Evolutionary conservation across 2,797 vertebrate genomes (phyloP), one percentile per base, ranked within the genome.

Genomic region (Acanthurus tractus): DNA sequence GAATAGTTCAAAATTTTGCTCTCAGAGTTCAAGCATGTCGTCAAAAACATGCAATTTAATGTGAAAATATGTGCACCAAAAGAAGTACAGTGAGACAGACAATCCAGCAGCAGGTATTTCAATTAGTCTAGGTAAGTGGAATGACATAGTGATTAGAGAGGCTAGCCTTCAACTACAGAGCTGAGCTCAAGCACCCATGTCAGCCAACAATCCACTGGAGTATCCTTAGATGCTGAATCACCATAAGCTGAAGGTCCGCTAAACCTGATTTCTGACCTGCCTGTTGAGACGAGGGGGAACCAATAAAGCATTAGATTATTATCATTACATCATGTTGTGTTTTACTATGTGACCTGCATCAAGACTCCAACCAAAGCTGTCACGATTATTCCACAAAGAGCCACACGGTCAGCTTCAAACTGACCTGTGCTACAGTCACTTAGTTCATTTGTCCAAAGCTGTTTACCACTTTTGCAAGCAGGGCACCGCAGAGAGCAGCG

Each of bases 161-260:
- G 75, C 42, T 61, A 69, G 67, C 20, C 68, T 86, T 81, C 46
- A 75, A 62, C 14, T 62, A 53, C 11, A 52, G 53, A 74, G 55
- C 55, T 38, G 56, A 74, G 36, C 48, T 78, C 63, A 62, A 61
- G 80, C 57, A 74, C 49, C 23, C 42, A 50, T 74, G 56, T 79
- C 71, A 74, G 71, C 63, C 74, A 83, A 74, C 69, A 71, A 58
- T 59, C 67, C 62, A 36, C 63, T 67, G 8, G 84, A 74, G 74
- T 59, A 42, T 72, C 66, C 69, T 63, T 56, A 64, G 40, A 71
- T 46, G 56, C 49, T 74, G 46, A 79, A 76, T 63, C 44, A 68
- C 29, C 7, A 20, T 15, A 52, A 53, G 61, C 8, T 54, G 54
- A 74, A 76, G 36, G 44, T 50, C 64, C 49, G 18, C 36, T 63